Evolutionary conservation across 2,888 invertebrate species (phyloP), one percentile per base, ranked within the genome.

Genomic region (Dione vanillae): DNA sequence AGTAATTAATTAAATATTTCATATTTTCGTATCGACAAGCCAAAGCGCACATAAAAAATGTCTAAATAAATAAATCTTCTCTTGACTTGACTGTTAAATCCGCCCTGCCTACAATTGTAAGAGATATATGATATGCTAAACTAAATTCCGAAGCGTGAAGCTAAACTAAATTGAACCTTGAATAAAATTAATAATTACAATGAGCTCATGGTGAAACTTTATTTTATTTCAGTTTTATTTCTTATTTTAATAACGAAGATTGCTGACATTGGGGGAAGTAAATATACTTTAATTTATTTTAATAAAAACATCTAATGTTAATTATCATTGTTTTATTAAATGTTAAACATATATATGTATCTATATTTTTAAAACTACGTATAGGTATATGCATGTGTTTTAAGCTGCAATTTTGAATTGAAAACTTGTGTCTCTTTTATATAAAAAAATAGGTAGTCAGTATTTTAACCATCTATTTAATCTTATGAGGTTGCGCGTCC

Each of bases 141-240:
- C n/a, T n/a, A n/a, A n/a, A n/a, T n/a, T n/a, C n/a, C n/a, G n/a
- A n/a, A n/a, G n/a, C n/a, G n/a, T n/a, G n/a, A n/a, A n/a, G n/a
- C n/a, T n/a, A n/a, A n/a, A n/a, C n/a, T n/a, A n/a, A n/a, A n/a
- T n/a, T n/a, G n/a, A n/a, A n/a, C n/a, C n/a, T n/a, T n/a, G n/a
- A n/a, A n/a, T n/a, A n/a, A n/a, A n/a, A n/a, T n/a, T 37, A 37
- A 47, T 47, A 47, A 49, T 0, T 16, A 19, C 11, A 3, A 16
- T 49, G 27, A 27, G 27, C 11, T 37, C 41, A 56, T 65, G 35
- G 40, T 45, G 19, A 19, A 58, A 56, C 3, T 68, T 66, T 76
- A 59, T 77, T 79, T 77, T 75, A 80, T 92, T 91, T 78, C 92
- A 92, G 92, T 78, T 91, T 54, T 92, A 92, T 78, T 92, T 92